Percentiles rank a stretch among this genome's conserved stretches.
phyloP scores from a whole-genome alignment of 2,888 invertebrate species.

The Ophion obscuratus region DNA sequence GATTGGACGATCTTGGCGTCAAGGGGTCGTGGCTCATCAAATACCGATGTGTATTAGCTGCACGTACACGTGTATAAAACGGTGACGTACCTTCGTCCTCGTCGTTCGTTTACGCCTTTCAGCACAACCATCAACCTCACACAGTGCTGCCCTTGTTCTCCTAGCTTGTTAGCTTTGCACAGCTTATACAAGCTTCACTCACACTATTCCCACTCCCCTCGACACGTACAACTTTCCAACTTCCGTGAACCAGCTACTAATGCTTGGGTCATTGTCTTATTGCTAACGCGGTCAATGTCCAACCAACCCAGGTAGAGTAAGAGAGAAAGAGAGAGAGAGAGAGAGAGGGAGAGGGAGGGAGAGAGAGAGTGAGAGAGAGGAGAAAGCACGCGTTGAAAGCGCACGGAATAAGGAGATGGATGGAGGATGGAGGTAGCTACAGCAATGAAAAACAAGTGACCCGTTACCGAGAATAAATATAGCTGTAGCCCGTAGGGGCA shows the following conservation, averaged over 20 bases:
- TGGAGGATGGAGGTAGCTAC: background rate
- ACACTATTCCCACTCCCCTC: slow-evolving; percentile 5
- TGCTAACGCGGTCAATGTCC: slow-evolving; percentile 61
- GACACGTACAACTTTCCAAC: slow-evolving; percentile 7
- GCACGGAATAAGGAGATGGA: background rate
- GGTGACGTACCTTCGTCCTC: slow-evolving; percentile 31
- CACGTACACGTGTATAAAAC: background rate
- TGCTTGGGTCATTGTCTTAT: slow-evolving; percentile 61
- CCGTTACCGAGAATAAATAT: slow-evolving; percentile 46
- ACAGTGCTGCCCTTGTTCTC: slow-evolving; percentile 30
- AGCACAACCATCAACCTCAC: slow-evolving; percentile 31
- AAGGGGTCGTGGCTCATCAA: slow-evolving; percentile 5
- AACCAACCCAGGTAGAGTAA: background rate
- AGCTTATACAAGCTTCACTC: slow-evolving; percentile 47
- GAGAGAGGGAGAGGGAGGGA: background rate
- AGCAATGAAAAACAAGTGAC: background rate
- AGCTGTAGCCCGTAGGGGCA: slow-evolving; percentile 16
- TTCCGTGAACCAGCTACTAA: slow-evolving; percentile 38
- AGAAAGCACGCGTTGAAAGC: background rate
- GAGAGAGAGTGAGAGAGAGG: background rate
- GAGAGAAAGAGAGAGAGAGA: background rate
- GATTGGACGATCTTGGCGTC: slow-evolving; percentile 41
- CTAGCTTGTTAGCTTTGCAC: slow-evolving; percentile 57
- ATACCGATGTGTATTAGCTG: slow-evolving; percentile 14
- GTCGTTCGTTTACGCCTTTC: slow-evolving; percentile 44